These are phyloP conservation scores for Rotaria socialis DNA, from an alignment of 2,888 invertebrate genomes.

Conservation along the genomic window DNA sequence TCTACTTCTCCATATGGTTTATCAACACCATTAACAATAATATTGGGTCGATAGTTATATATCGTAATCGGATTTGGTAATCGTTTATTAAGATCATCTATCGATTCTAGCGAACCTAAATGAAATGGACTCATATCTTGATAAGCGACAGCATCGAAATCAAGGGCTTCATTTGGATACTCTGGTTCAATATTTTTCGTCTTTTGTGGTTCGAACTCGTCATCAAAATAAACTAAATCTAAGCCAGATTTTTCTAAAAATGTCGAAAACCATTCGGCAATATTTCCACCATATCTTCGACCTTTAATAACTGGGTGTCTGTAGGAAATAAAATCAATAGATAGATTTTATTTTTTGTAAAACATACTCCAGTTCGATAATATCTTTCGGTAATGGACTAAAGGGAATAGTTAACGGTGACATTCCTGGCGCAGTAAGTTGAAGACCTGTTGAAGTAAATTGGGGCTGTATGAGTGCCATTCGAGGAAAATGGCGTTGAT, in stretches of 20 bases:
- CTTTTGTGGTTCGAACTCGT: constrained; percentile 15
- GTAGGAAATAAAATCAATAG: neutral
- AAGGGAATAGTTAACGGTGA: constrained; percentile 7
- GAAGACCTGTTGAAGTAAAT: constrained; percentile 11
- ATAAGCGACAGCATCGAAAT: constrained; percentile 49
- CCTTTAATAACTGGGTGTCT: constrained; percentile 34
- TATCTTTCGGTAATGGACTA: neutral
- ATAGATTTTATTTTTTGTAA: neutral
- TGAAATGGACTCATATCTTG: constrained; percentile 70
- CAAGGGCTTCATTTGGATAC: neutral
- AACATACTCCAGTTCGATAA: neutral
- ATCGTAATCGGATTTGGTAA: constrained; percentile 61
- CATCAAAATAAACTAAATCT: constrained; percentile 39
- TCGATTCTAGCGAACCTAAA: constrained; percentile 68
- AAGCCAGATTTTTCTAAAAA: constrained; percentile 28
- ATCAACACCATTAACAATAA: constrained; percentile 59
- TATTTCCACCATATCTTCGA: constrained; percentile 12
- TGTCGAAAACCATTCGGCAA: constrained; percentile 33
- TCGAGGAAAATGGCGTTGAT: constrained; percentile 39
- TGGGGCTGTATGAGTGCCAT: constrained; percentile 38
- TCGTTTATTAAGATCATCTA: constrained; percentile 68
- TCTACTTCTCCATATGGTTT: neutral
- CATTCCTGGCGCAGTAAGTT: constrained; percentile 33
- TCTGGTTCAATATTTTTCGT: neutral
- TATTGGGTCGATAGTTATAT: constrained; percentile 69